phyloP scores from a whole-genome alignment of 2,888 invertebrate genomes.

The Polydrusus pterygomalis region DNA sequence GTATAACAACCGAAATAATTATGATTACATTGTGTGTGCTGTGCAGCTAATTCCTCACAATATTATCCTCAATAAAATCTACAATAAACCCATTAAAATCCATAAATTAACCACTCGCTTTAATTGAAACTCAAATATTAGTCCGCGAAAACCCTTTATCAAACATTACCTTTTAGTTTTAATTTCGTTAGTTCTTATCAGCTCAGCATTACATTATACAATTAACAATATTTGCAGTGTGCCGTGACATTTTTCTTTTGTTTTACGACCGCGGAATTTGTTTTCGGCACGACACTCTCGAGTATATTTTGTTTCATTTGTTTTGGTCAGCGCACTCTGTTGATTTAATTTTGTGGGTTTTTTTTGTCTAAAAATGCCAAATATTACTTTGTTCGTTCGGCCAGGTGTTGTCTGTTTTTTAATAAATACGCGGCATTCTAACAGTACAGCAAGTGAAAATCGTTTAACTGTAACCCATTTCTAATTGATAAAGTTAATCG shows the following conservation, averaged over 20 bases:
- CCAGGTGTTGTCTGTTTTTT: neutral
- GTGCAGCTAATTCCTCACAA: slow-evolving; percentile 15
- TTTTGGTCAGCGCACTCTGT: slow-evolving; percentile 16
- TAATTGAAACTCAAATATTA: slow-evolving; percentile 25
- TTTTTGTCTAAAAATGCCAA: neutral
- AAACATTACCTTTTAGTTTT: slow-evolving; percentile 19
- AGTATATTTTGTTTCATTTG: slow-evolving; percentile 4
- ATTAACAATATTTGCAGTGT: slow-evolving; percentile 20
- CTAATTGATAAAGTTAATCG: neutral
- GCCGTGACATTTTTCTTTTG: slow-evolving; percentile 9
- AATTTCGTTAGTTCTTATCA: slow-evolving; percentile 3
- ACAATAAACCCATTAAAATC: slow-evolving; percentile 8
- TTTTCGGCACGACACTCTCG: slow-evolving; percentile 21
- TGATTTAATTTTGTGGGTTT: slow-evolving; percentile 18
- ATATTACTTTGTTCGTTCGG: neutral
- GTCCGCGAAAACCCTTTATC: slow-evolving; percentile 7
- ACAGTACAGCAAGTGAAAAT: neutral
- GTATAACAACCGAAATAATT: neutral
- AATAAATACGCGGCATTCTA: slow-evolving; percentile 1
- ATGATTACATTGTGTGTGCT: slow-evolving; percentile 9
- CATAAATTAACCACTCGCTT: slow-evolving; percentile 13
- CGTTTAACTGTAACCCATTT: neutral
- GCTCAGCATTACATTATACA: slow-evolving; percentile 11
- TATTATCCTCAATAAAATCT: slow-evolving; percentile 2
- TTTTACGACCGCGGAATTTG: slow-evolving; percentile 15